Percentiles rank a stretch among this genome's conserved stretches.
Evolutionary conservation across 2,888 invertebrate genomes (phyloP).

Genomic region (Orgyia antiqua): DNA sequence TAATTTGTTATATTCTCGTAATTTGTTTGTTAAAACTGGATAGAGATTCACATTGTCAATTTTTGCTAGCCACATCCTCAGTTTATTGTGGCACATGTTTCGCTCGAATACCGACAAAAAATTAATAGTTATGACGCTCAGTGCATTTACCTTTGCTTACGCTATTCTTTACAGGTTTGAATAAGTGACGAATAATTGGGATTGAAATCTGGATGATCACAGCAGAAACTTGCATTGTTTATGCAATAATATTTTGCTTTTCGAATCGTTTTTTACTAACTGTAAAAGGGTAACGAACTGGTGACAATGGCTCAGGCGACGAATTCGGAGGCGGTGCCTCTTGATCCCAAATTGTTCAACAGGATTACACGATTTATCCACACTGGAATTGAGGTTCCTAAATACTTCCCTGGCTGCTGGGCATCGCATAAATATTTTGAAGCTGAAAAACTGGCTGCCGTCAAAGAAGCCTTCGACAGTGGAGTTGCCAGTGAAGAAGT

Average conservation of each 20-base stretch:
- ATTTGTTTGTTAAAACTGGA: no score
- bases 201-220: conserved; percentile 30
- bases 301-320: no score
- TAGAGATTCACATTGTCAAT: conserved; percentile 8
- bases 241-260: conserved; percentile 29
- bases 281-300: conserved; percentile 13
- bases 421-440: conserved; percentile 69
- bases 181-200: conserved; percentile 19
- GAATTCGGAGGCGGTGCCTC: conserved; percentile 9
- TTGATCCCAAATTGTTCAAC: conserved; percentile 52
- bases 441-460: conserved; percentile 51
- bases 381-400: conserved; percentile 70
- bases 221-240: conserved; percentile 20
- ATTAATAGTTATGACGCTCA: conserved; percentile 41
- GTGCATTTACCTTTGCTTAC: conserved; percentile 47
- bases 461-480: conserved; percentile 39
- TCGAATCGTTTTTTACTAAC: conserved; percentile 13
- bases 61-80: conserved; percentile 77
- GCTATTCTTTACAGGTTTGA: conserved; percentile 42
- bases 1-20: no score
- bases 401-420: conserved; percentile 78
- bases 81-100: conserved; percentile 71
- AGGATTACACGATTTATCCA: conserved; percentile 70
- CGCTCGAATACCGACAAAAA: conserved; percentile 66
- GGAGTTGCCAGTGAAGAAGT: conserved; percentile 41